Evolutionary conservation across 1,140 invertebrate genomes (phyloP).

Genomic region (Brachionus asplanchnoidis): DNA sequence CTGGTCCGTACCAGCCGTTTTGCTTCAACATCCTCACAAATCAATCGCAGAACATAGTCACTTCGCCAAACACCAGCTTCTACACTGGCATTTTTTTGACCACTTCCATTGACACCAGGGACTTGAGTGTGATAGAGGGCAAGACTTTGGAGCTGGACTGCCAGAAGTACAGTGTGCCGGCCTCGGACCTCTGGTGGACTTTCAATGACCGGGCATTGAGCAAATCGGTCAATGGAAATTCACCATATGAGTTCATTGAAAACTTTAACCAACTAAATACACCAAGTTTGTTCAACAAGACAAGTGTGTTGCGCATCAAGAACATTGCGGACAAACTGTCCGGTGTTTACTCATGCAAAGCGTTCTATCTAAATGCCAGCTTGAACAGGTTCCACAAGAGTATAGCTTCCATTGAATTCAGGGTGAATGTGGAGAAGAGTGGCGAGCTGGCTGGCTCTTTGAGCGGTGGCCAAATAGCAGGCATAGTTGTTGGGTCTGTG

Average conservation of each 20-base stretch:
- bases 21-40: conserved; percentile 18
- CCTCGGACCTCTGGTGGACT: conserved; percentile 39
- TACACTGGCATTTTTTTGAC: conserved; percentile 20
- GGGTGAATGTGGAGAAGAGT: not conserved
- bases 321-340: not conserved
- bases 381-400: not conserved
- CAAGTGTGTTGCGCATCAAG: conserved; percentile 17
- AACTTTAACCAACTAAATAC: not conserved
- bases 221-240: not conserved
- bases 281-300: not conserved
- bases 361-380: not conserved
- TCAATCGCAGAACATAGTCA: not conserved
- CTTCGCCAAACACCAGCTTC: not conserved
- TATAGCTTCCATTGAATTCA: not conserved
- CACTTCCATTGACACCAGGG: not conserved
- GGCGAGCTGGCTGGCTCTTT: not conserved
- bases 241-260: conserved; percentile 29
- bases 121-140: not conserved
- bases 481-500: conserved; percentile 10
- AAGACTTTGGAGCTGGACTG: conserved; percentile 28
- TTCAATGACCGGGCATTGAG: not conserved
- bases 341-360: conserved; percentile 28
- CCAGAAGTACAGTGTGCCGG: conserved; percentile 9
- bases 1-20: not conserved
- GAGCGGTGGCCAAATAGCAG: conserved; percentile 10